Evolutionary conservation across 2,113 vertebrate species (phyloP).

Genomic region (Silurus glanis): DNA sequence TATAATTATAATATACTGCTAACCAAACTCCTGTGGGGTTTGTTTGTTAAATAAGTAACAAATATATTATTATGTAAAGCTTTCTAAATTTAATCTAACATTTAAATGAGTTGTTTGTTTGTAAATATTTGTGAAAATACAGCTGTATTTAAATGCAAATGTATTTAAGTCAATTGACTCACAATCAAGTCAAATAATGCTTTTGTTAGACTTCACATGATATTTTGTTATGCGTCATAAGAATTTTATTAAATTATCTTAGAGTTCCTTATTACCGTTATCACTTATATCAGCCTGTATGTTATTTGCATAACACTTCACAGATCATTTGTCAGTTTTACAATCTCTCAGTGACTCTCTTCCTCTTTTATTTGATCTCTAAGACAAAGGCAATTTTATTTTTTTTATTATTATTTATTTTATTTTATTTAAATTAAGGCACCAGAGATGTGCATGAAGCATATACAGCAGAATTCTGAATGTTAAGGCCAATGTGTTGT

Average conservation of each 20-base stretch:
- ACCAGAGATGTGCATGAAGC: neutral
- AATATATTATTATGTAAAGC: neutral
- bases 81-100: neutral
- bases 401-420: neutral
- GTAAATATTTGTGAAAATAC: neutral
- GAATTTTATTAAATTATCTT: neutral
- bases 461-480: neutral
- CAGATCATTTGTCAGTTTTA: neutral
- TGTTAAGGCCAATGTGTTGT: neutral
- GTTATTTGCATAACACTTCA: neutral
- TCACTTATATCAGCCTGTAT: neutral
- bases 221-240: neutral
- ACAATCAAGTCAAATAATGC: neutral
- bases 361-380: neutral
- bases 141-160: neutral
- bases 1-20: too few relatives aligned
- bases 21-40: neutral
- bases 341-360: neutral
- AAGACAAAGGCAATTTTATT: neutral
- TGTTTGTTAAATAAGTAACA: neutral
- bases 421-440: neutral
- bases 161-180: neutral
- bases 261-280: neutral
- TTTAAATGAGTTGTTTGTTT: neutral
- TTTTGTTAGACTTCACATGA: neutral